Evolutionary conservation across 2,113 vertebrate species (phyloP).

Genomic region (Malurus melanocephalus): DNA sequence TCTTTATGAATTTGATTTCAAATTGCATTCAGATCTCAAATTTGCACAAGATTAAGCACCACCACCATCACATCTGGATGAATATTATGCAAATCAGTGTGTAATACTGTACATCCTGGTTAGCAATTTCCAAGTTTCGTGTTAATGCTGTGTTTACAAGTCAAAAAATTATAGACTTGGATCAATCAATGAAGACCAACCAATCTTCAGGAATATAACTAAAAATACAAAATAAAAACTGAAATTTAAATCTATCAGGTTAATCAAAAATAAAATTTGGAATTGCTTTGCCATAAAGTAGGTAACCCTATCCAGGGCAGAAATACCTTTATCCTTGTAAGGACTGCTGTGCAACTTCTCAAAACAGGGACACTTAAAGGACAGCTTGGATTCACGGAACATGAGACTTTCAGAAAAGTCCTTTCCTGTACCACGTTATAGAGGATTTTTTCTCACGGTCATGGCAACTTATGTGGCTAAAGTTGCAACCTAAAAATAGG

Average conservation of each 20-base stretch:
- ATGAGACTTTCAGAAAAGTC: not conserved
- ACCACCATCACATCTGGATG: not conserved
- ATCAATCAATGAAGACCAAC: not conserved
- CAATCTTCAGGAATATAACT: not conserved
- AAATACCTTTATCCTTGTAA: not conserved
- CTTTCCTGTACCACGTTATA: not conserved
- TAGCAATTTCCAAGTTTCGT: not conserved
- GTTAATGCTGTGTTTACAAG: not conserved
- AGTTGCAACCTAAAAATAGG: not conserved
- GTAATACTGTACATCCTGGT: not conserved
- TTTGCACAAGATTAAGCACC: not conserved
- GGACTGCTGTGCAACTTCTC: not conserved
- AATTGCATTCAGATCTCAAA: not conserved
- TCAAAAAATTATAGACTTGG: not conserved
- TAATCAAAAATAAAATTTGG: not conserved
- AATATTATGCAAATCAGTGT: not conserved
- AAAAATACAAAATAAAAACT: not conserved
- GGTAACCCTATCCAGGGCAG: not conserved
- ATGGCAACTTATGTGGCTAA: not conserved
- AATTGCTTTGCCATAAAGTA: not conserved
- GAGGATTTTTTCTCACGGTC: not conserved
- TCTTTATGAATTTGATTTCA: not conserved
- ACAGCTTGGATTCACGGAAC: not conserved
- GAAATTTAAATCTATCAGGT: not conserved
- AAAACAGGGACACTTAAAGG: not conserved